These are phyloP conservation scores for Nasua narica DNA, from an alignment of 2,797 vertebrate genomes.

Conservation along the genomic window DNA sequence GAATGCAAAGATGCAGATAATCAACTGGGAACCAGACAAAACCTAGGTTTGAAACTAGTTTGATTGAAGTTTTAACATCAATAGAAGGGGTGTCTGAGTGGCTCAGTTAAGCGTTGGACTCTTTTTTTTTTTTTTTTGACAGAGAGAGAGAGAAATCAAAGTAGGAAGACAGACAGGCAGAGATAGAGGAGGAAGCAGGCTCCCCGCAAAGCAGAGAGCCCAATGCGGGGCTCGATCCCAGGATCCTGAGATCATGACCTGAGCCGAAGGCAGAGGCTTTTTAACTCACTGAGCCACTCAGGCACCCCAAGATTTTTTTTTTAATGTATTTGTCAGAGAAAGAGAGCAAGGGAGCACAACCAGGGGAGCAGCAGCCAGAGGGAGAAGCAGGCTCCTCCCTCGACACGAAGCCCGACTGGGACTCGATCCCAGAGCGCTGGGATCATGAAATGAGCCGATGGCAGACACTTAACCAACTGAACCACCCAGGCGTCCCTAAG, in stretches of 20 bases:
- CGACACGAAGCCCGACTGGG: not conserved
- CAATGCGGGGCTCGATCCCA: too few species aligned
- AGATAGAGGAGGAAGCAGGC: too few species aligned
- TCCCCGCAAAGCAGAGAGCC: too few species aligned
- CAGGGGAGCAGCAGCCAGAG: not conserved
- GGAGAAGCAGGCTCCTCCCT: not conserved
- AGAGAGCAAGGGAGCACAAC: not conserved
- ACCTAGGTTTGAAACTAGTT: not conserved
- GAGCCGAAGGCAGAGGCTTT: too few species aligned
- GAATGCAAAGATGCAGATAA: not conserved
- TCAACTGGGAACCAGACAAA: not conserved
- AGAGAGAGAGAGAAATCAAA: not conserved
- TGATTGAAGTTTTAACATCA: not conserved
- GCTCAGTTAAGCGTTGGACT: not conserved
- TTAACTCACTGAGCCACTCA: too few species aligned
- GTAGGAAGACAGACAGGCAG: too few species aligned
- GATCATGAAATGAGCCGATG: too few species aligned
- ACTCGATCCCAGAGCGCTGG: not conserved
- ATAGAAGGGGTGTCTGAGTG: not conserved
- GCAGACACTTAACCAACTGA: too few species aligned
- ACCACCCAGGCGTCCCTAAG: not conserved
- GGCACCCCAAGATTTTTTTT: too few species aligned
- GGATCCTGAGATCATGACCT: too few species aligned
- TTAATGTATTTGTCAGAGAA: not conserved
- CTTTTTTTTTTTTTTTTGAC: not conserved